Base-by-base conservation (phyloP, 2,797 vertebrate species). In the Neoniphon sammara region DNA sequence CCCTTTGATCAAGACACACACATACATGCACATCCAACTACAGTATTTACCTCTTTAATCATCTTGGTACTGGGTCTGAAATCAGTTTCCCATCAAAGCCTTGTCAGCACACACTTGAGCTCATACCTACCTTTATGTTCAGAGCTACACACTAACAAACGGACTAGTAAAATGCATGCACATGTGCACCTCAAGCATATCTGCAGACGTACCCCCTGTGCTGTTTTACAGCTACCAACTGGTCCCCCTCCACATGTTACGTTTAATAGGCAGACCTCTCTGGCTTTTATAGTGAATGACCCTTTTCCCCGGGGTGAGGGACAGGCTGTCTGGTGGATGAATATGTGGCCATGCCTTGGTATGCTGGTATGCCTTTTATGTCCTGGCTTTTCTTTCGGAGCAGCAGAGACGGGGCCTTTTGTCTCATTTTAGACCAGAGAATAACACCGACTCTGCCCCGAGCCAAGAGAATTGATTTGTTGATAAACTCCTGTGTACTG, bases 361-460 rank as follows among this genome's bases (percentile, higher is more conserved):
- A 81, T 87, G 82, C 61, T 63, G 89, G 76, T 91, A 86, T 91
- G 85, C 60, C 87, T 91, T 91, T 90, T 71, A 91, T 90, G 85
- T 88, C 69, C 59, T 59, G 57, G 2, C 62, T 76, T 62, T 66
- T 58, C 55, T 34, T 63, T 44, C 18, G 34, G 54, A 65, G 39
- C 53, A 56, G 66, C 46, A 77, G 68, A 49, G 25, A 30, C 34
- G 4, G 42, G 62, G 49, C 25, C 66, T 72, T 63, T 46, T 61
- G 55, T 75, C 50, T 71, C 11, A 1, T 31, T 20, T 18, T 31
- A 47, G 46, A 72, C 63, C 54, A 36, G 46, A 76, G 66, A 65
- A 65, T 46, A 65, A 75, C 25, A 20, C 66, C 2, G 10, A 39
- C 73, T 59, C 1, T 65, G 72, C 68, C 76, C 68, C 60, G 34